These are phyloP conservation scores for Micrastur ruficollis DNA, from an alignment of 2,797 vertebrate genomes.

Conservation along the genomic window DNA sequence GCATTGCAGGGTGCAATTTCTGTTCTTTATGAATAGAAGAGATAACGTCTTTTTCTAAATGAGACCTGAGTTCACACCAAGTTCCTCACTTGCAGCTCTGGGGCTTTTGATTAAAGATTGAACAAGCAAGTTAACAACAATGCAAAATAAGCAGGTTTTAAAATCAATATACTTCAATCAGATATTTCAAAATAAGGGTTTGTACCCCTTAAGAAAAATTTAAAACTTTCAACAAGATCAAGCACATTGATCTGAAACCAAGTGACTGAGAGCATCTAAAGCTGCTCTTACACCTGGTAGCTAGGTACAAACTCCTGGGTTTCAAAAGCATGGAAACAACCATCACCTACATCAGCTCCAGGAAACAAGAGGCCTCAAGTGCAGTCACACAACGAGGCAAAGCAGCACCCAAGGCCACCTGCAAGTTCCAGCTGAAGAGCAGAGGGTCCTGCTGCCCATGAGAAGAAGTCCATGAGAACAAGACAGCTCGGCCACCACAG, in stretches of 20 bases:
- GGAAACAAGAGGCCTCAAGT: background rate
- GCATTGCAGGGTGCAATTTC: background rate
- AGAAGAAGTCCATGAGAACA: background rate
- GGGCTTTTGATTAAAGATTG: background rate
- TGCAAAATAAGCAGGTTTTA: background rate
- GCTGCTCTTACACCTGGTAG: background rate
- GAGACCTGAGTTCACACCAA: background rate
- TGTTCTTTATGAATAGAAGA: background rate
- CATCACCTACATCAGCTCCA: background rate
- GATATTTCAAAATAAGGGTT: background rate
- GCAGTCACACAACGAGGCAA: background rate
- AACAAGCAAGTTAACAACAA: background rate
- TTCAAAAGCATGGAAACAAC: background rate
- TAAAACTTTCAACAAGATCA: background rate
- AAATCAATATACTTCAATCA: background rate
- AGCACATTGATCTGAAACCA: background rate
- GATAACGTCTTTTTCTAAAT: background rate
- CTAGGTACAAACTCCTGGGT: background rate
- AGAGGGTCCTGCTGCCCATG: background rate
- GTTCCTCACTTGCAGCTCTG: background rate
- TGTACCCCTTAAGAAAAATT: background rate
- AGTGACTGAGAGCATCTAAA: background rate
- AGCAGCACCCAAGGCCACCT: background rate
- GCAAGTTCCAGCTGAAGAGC: background rate
- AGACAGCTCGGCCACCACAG: accelerated